Conservation (phyloP, 2,888 invertebrate species). For the Deroplatys truncata region DNA sequence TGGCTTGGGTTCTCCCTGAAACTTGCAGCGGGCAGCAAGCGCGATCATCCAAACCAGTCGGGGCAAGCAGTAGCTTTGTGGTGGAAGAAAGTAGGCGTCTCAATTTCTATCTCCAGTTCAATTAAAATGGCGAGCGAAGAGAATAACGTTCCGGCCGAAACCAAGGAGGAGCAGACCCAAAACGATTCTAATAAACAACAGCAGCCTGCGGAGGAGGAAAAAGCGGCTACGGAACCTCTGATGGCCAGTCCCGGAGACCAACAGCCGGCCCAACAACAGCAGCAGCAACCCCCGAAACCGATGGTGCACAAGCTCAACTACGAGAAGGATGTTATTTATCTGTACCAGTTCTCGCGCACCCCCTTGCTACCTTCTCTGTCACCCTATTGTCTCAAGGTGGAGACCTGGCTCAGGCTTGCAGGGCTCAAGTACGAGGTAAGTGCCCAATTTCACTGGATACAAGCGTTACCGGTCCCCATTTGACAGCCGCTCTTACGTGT, state of each 20-base stretch:
- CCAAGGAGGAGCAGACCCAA: slow-evolving; percentile 54
- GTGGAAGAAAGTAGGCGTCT: not conserved
- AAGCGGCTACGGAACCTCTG: slow-evolving; percentile 33
- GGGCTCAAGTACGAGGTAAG: slow-evolving; percentile 92
- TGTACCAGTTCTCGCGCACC: slow-evolving; percentile 90
- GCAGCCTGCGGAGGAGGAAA: slow-evolving; percentile 33
- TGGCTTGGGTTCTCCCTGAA: slow-evolving; percentile 14
- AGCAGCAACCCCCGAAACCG: slow-evolving; percentile 65
- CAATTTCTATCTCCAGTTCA: not conserved
- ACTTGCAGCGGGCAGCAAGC: not conserved
- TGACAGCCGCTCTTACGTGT: no score
- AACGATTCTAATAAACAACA: slow-evolving; percentile 45
- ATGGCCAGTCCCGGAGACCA: slow-evolving; percentile 38
- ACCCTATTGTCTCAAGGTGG: slow-evolving; percentile 91
- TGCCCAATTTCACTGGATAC: slow-evolving; percentile 25
- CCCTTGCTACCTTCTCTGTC: slow-evolving; percentile 86
- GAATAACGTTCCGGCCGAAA: slow-evolving; percentile 60
- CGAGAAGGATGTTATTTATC: slow-evolving; percentile 88
- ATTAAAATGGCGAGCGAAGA: slow-evolving; percentile 68
- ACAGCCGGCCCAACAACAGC: slow-evolving; percentile 42
- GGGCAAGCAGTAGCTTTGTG: not conserved
- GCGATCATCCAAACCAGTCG: not conserved
- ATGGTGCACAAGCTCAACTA: slow-evolving; percentile 82
- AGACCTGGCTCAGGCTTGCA: slow-evolving; percentile 90
- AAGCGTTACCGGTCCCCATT: no score